Percentiles rank a stretch among this genome's conserved stretches.
phyloP scores from a whole-genome alignment of 2,888 invertebrate genomes.

The Pasiphila rectangulata region DNA sequence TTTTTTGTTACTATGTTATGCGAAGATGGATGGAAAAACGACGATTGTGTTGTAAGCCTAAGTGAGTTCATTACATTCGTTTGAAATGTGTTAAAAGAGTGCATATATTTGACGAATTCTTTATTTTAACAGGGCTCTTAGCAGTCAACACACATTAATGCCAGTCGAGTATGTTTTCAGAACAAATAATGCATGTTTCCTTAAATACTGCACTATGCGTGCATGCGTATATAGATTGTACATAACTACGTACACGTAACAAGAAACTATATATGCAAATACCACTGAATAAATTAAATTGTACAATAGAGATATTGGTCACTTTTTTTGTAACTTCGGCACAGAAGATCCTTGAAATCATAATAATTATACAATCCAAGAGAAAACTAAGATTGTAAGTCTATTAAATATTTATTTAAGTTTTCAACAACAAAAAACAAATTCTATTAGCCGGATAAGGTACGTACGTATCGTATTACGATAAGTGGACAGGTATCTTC shows the following conservation, averaged over 20 bases:
- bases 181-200: slow-evolving; percentile 76
- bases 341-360: slow-evolving; percentile 43
- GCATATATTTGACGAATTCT: slow-evolving; percentile 74
- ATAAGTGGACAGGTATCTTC: too few relatives aligned
- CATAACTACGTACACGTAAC: slow-evolving; percentile 60
- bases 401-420: too few relatives aligned
- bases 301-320: slow-evolving; percentile 49
- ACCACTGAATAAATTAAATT: slow-evolving; percentile 47
- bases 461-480: too few relatives aligned
- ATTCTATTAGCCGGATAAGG: too few relatives aligned
- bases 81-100: slow-evolving; percentile 66
- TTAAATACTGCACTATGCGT: slow-evolving; percentile 72
- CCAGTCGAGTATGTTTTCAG: slow-evolving; percentile 80
- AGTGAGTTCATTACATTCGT: slow-evolving; percentile 77
- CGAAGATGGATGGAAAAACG: slow-evolving; percentile 80
- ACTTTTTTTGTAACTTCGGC: slow-evolving; percentile 53
- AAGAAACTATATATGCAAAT: slow-evolving; percentile 54
- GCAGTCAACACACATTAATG: slow-evolving; percentile 81
- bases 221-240: slow-evolving; percentile 75
- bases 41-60: slow-evolving; percentile 79
- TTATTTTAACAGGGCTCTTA: slow-evolving; percentile 81
- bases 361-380: slow-evolving; percentile 35
- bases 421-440: too few relatives aligned
- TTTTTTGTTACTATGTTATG: slow-evolving; percentile 72
- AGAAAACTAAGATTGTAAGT: background rate